Evolutionary conservation across 2,888 invertebrate genomes (phyloP).

Genomic region (Hofmannophila pseudospretella): DNA sequence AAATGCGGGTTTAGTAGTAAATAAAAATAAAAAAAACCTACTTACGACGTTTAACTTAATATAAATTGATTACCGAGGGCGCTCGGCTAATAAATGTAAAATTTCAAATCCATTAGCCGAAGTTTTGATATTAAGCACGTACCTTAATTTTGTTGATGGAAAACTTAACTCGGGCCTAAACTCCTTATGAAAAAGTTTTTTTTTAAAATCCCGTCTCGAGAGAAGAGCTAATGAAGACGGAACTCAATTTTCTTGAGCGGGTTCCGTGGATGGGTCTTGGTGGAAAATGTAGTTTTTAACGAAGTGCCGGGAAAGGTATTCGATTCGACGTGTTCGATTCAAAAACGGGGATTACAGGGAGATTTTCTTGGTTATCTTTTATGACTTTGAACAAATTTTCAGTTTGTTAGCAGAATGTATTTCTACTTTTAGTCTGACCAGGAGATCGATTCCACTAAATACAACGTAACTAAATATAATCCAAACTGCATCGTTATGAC

Average conservation of each 20-base stretch:
- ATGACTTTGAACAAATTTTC: no score
- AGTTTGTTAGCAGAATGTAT: no score
- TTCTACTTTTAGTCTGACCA: no score
- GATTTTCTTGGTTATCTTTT: no score
- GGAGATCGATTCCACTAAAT: no score
- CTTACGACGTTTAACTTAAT: conserved; percentile 25
- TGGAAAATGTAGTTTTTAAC: neutral
- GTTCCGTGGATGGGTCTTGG: conserved; percentile 19
- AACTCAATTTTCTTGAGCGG: conserved; percentile 52
- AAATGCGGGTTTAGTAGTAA: no score
- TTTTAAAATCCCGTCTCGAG: conserved; percentile 43
- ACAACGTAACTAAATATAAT: no score
- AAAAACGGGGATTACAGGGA: no score
- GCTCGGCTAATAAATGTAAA: conserved; percentile 59
- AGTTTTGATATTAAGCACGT: conserved; percentile 68
- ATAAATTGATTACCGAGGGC: conserved; percentile 49
- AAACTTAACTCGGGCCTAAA: conserved; percentile 63
- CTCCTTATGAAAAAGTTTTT: conserved; percentile 57
- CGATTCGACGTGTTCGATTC: no score
- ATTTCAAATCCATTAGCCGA: conserved; percentile 69
- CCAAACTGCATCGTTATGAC: no score
- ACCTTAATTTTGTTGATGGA: conserved; percentile 73
- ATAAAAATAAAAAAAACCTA: no score
- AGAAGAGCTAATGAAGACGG: conserved; percentile 62
- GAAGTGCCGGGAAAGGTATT: no score